These are phyloP conservation scores for Antheraea mylitta DNA, from an alignment of 1,140 invertebrate species.

Conservation along the genomic window DNA sequence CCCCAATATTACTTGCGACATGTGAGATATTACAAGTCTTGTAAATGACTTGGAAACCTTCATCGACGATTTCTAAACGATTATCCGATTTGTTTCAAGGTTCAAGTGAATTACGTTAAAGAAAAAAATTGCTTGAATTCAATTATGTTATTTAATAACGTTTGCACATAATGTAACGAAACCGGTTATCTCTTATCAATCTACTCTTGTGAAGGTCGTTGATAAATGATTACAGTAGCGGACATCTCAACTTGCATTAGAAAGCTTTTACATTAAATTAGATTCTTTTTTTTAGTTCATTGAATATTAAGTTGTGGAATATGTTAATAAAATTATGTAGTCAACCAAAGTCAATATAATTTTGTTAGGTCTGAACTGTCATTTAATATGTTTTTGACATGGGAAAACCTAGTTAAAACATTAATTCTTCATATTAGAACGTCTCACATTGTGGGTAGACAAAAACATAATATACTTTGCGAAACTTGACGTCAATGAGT, in stretches of 20 bases:
- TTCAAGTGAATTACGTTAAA: background rate
- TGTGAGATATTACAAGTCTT: background rate
- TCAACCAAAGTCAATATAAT: too few species aligned
- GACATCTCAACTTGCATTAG: constrained; percentile 3
- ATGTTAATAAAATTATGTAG: too few species aligned
- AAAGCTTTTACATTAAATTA: background rate
- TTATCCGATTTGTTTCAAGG: background rate
- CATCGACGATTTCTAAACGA: background rate
- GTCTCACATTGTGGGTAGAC: too few species aligned
- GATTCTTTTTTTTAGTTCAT: too few species aligned
- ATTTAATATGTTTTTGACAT: too few species aligned
- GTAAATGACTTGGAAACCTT: background rate
- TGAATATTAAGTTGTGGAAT: too few species aligned
- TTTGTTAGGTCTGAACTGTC: too few species aligned
- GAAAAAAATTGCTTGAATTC: background rate
- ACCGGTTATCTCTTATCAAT: constrained; percentile 73
- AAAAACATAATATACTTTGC: too few species aligned
- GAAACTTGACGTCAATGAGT: too few species aligned
- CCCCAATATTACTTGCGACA: background rate
- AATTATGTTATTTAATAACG: background rate
- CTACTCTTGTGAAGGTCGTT: constrained; percentile 71
- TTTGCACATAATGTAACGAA: constrained; percentile 19
- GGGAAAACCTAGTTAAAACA: too few species aligned
- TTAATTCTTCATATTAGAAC: too few species aligned
- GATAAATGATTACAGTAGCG: constrained; percentile 48